Base-by-base conservation (phyloP, 2,888 invertebrate genomes). In the Steinernema scapterisci region DNA sequence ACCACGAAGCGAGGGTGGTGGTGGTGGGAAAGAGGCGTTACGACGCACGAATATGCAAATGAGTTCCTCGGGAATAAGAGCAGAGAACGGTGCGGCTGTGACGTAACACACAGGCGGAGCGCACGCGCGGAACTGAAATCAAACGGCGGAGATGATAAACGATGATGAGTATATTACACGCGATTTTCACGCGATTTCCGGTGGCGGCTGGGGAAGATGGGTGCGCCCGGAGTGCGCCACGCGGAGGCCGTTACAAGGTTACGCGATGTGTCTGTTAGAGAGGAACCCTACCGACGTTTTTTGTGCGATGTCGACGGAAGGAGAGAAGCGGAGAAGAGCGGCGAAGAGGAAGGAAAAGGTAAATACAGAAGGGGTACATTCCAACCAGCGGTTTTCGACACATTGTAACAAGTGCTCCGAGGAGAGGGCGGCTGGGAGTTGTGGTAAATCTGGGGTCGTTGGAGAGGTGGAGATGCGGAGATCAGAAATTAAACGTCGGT, bases 71-170 rank as follows among this genome's bases (percentile, higher is more conserved):
- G 27, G 63, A 63, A 27, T 31, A n/a, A 63, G 63, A 63, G 31
- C 63, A 63, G 63, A 63, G 63, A 63, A 63, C 27, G 38, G 31
- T 9, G 52, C 19, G 21, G 52, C 9, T 63, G 63, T 63, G 63
- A 63, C 63, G 63, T 63, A 25, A 9, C 38, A 9, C 3, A 38
- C 38, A 38, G 54, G 19, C 54, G 54, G 21, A 21, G 54, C 27
- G n/a, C n/a, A 5, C 48, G 48, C 5, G 16, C 3, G n/a, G 19
- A 48, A 48, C 48, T 48, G 48, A 48, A 48, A 48, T 16, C 9
- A 44, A 44, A 11, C 45, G 16, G 9, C 7, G 16, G 16, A 44
- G 45, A 11, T 48, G 48, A 48, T 38, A 38, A 38, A 38, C 38
- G 38, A 38, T 38, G 38, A 38, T 38, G 38, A 9, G 38, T 38